Conservation (phyloP, 2,888 invertebrate genomes). For the Eupsilia transversa region DNA sequence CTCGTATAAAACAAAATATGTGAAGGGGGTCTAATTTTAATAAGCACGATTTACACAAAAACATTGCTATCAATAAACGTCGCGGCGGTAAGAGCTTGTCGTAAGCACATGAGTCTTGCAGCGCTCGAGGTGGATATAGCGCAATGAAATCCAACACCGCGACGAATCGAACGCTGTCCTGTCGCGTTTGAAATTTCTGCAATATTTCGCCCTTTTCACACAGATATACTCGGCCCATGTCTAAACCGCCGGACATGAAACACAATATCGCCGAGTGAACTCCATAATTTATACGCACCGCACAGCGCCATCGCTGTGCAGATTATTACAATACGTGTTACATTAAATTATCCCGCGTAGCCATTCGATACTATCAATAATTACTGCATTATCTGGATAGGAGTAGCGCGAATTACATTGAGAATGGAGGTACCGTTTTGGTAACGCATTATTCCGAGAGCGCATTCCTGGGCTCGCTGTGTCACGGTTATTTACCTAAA, state of each 20-base stretch:
- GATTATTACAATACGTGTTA: slow-evolving; percentile 81
- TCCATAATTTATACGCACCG: slow-evolving; percentile 87
- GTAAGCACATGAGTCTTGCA: slow-evolving; percentile 82
- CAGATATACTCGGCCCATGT: slow-evolving; percentile 88
- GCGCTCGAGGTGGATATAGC: slow-evolving; percentile 80
- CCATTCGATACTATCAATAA: slow-evolving; percentile 55
- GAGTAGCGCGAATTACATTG: slow-evolving; percentile 7
- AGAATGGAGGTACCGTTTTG: slow-evolving; percentile 26
- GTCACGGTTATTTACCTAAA: slow-evolving; percentile 80
- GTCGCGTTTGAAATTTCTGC: slow-evolving; percentile 90
- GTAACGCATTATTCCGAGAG: slow-evolving; percentile 23
- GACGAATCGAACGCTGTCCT: slow-evolving; percentile 90
- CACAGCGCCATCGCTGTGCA: slow-evolving; percentile 75
- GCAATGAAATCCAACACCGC: slow-evolving; percentile 90
- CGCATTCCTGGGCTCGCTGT: slow-evolving; percentile 40
- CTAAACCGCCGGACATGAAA: slow-evolving; percentile 89
- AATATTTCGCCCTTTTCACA: slow-evolving; percentile 90
- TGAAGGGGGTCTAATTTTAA: slow-evolving; percentile 81
- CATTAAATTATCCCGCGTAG: slow-evolving; percentile 75
- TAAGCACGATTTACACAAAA: slow-evolving; percentile 80
- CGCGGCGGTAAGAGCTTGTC: slow-evolving; percentile 77
- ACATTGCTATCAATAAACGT: slow-evolving; percentile 86
- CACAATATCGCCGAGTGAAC: slow-evolving; percentile 88
- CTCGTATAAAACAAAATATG: slow-evolving; percentile 71
- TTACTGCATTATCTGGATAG: slow-evolving; percentile 25